Evolutionary conservation across 2,113 vertebrate species (phyloP).

Genomic region (Phoxinus phoxinus): DNA sequence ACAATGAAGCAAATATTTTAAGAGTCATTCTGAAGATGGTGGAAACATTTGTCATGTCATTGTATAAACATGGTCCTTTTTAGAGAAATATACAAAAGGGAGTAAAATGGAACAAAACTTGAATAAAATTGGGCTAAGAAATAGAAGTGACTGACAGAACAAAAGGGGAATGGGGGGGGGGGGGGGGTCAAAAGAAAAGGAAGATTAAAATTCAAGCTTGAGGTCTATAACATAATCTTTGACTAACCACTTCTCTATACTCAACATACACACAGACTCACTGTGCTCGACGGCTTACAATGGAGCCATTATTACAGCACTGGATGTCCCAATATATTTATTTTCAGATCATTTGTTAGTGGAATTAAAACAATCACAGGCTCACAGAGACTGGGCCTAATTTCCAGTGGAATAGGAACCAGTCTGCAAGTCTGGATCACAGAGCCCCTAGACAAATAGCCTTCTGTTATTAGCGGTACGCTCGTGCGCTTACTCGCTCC

Average conservation of each 20-base stretch:
- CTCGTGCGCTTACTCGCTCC: constrained; percentile 12
- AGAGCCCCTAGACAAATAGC: constrained; percentile 55
- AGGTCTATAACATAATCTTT: constrained; percentile 4
- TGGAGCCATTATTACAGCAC: constrained; percentile 55
- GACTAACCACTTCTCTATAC: constrained; percentile 19
- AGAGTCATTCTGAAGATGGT: background rate
- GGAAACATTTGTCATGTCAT: background rate
- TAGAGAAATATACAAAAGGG: background rate
- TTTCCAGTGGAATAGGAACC: constrained; percentile 58
- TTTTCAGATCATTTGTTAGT: constrained; percentile 60
- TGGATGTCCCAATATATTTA: constrained; percentile 57
- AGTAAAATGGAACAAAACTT: background rate
- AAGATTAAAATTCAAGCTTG: background rate
- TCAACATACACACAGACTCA: constrained; percentile 18
- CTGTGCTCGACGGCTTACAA: constrained; percentile 49
- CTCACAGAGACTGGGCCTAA: constrained; percentile 50
- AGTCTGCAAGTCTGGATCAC: constrained; percentile 53
- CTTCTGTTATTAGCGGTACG: constrained; percentile 59
- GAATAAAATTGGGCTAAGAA: background rate
- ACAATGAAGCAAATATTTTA: background rate
- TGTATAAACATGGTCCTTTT: background rate
- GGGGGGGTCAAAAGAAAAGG: background rate
- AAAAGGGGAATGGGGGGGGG: background rate
- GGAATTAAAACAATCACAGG: constrained; percentile 61
- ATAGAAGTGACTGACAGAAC: background rate